Evolutionary conservation across 2,797 vertebrate genomes (phyloP).

Genomic region (Prionace glauca): DNA sequence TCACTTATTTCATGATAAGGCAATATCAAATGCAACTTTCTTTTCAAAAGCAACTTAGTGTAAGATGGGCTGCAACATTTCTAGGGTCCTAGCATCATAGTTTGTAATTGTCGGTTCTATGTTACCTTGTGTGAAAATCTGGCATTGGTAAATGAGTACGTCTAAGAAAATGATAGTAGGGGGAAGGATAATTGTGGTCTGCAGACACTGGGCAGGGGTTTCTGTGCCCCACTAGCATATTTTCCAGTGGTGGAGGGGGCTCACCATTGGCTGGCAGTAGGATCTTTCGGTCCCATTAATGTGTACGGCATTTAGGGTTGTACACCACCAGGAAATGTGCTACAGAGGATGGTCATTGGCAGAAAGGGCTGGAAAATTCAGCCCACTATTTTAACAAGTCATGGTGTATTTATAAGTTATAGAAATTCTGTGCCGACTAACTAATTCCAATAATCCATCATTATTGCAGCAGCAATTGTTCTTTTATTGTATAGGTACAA

Average conservation of each 20-base stretch:
- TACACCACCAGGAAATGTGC: no score
- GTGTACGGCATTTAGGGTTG: no score
- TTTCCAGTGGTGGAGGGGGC: no score
- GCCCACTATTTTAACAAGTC: not conserved
- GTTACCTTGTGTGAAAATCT: not conserved
- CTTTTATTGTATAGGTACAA: conserved; percentile 60
- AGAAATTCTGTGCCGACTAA: not conserved
- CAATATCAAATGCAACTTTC: not conserved
- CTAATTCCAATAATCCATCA: not conserved
- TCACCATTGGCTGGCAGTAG: no score
- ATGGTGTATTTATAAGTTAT: not conserved
- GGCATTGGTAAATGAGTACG: not conserved
- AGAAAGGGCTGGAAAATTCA: no score
- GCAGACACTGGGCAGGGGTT: not conserved
- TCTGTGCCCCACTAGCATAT: no score
- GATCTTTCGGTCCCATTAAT: no score
- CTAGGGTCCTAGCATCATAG: not conserved
- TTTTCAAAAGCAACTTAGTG: not conserved
- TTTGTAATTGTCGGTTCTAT: not conserved
- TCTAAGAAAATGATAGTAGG: not conserved
- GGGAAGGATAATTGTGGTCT: not conserved
- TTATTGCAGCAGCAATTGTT: conserved; percentile 14
- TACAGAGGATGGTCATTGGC: no score
- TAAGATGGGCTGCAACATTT: not conserved
- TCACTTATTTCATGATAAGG: not conserved